phyloP scores from a whole-genome alignment of 2,797 vertebrate species.

The Pseudochromis fuscus region DNA sequence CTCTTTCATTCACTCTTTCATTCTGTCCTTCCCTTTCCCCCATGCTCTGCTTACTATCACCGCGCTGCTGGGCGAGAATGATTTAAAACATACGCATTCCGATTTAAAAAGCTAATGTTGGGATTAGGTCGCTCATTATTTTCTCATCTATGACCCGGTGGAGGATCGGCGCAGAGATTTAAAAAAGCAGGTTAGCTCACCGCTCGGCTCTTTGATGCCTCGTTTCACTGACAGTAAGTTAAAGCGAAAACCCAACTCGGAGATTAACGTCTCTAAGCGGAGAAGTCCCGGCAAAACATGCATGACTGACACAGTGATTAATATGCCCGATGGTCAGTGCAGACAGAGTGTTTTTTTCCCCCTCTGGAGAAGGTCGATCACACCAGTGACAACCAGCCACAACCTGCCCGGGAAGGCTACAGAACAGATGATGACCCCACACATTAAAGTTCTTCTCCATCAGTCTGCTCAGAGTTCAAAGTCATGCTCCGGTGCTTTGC shows the following conservation, averaged over 20 bases:
- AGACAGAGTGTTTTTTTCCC: constrained; percentile 62
- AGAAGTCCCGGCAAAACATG: constrained; percentile 69
- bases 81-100: constrained; percentile 86
- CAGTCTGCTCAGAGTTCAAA: constrained; percentile 45
- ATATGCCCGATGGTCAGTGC: constrained; percentile 63
- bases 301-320: constrained; percentile 79
- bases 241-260: constrained; percentile 72
- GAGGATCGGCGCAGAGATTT: constrained; percentile 79
- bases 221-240: constrained; percentile 74
- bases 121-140: constrained; percentile 86
- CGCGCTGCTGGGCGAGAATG: constrained; percentile 69
- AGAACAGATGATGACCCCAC: constrained; percentile 52
- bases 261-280: constrained; percentile 75
- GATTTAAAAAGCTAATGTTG: constrained; percentile 83
- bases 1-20: constrained; percentile 78
- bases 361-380: constrained; percentile 63
- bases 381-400: constrained; percentile 43
- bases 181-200: constrained; percentile 80
- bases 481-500: constrained; percentile 51
- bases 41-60: constrained; percentile 85
- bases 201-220: constrained; percentile 72
- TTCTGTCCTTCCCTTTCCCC: constrained; percentile 63
- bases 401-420: constrained; percentile 39
- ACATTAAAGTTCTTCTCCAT: constrained; percentile 46
- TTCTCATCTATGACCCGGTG: constrained; percentile 78